Evolutionary conservation across 2,113 vertebrate genomes (phyloP).

Genomic region (Riparia riparia): DNA sequence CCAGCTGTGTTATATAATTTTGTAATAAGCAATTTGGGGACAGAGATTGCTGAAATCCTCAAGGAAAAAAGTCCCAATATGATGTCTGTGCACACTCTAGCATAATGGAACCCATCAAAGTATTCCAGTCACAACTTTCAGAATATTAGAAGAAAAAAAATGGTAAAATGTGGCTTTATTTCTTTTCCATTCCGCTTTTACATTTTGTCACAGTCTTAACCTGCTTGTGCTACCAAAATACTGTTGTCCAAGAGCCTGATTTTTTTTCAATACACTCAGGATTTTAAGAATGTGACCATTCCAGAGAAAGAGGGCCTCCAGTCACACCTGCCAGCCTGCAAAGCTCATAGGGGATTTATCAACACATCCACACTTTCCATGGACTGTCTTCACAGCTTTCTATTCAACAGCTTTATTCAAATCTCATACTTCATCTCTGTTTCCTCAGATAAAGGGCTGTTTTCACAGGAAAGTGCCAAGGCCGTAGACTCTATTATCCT

Average conservation of each 20-base stretch:
- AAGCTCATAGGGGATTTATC: background rate
- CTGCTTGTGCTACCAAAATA: background rate
- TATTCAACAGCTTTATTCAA: slow-evolving; percentile 4
- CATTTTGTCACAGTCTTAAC: background rate
- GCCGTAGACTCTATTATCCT: background rate
- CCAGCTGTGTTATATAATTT: slow-evolving; percentile 31
- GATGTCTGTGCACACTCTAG: background rate
- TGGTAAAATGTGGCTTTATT: background rate
- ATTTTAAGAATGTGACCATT: background rate
- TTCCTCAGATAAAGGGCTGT: background rate
- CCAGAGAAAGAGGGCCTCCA: background rate
- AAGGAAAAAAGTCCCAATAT: background rate
- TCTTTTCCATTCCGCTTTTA: background rate
- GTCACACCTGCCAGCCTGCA: background rate
- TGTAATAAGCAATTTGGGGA: background rate
- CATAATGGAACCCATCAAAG: background rate
- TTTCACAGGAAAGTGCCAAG: background rate
- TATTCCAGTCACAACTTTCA: background rate
- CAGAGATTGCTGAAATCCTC: background rate
- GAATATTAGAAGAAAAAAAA: background rate
- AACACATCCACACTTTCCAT: background rate
- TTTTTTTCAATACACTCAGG: background rate
- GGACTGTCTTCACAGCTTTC: background rate
- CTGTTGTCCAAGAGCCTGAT: background rate
- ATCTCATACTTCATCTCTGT: background rate